phyloP scores from a whole-genome alignment of 2,113 vertebrate genomes.

The Ramphastos sulfuratus region DNA sequence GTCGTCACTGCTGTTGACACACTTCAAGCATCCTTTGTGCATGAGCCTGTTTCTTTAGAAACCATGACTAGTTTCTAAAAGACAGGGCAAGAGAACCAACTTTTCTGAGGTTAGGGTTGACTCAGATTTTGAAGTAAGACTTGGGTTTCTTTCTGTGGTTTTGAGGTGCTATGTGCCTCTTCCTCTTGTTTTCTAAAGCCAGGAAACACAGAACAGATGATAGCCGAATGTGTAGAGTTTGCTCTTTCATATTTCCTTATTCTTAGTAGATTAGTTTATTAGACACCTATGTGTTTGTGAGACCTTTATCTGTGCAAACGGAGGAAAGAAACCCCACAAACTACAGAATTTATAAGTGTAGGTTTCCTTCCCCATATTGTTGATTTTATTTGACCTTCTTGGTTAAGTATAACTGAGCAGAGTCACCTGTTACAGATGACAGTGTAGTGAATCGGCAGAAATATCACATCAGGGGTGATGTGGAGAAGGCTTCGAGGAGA shows the following conservation, averaged over 20 bases:
- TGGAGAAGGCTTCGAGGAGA: too few species aligned
- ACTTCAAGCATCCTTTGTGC: not conserved
- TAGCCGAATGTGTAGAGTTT: not conserved
- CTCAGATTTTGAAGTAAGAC: not conserved
- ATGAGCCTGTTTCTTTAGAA: not conserved
- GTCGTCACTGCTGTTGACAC: not conserved
- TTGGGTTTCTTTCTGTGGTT: not conserved
- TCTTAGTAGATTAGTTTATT: not conserved
- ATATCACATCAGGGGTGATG: too few species aligned
- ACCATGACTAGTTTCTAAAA: not conserved
- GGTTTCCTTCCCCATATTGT: not conserved
- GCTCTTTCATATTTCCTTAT: not conserved
- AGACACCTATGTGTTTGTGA: not conserved
- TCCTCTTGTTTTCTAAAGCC: not conserved
- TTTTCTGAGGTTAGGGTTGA: not conserved
- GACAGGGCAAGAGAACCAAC: not conserved
- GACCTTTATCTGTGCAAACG: not conserved
- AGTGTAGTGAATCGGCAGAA: too few species aligned
- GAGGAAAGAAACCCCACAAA: accelerated
- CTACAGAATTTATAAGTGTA: accelerated
- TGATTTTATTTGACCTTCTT: not conserved
- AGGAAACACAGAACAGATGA: not conserved
- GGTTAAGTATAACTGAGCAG: accelerated
- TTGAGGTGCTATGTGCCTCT: not conserved
- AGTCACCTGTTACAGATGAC: not conserved